Evolutionary conservation across 2,888 invertebrate species (phyloP).

Genomic region (Drosophila neutralis): DNA sequence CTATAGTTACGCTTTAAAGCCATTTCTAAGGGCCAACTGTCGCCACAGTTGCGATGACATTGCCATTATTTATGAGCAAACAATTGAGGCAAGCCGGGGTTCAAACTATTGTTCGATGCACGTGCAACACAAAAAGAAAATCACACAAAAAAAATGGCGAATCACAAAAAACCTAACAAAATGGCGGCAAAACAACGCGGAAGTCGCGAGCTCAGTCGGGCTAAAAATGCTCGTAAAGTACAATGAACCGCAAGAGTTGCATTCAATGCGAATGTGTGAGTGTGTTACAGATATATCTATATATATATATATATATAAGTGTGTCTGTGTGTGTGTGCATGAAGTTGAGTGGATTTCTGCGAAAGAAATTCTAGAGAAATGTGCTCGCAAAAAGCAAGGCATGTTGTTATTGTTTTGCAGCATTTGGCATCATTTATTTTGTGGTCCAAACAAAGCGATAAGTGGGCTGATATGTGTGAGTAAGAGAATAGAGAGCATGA

Average conservation of each 20-base stretch:
- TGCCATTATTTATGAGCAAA: slow-evolving; percentile 74
- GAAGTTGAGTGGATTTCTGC: slow-evolving; percentile 69
- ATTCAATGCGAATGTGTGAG: slow-evolving; percentile 39
- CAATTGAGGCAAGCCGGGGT: slow-evolving; percentile 63
- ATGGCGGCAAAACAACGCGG: slow-evolving; percentile 72
- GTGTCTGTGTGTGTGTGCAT: slow-evolving; percentile 16
- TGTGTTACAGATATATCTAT: neutral
- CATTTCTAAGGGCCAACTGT: slow-evolving; percentile 61
- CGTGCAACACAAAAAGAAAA: slow-evolving; percentile 51
- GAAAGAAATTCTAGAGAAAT: slow-evolving; percentile 57
- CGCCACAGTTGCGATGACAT: slow-evolving; percentile 58
- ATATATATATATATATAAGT: neutral
- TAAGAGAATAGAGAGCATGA: slow-evolving; percentile 22
- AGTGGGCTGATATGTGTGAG: slow-evolving; percentile 42
- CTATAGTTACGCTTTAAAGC: slow-evolving; percentile 32
- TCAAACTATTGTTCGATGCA: slow-evolving; percentile 68
- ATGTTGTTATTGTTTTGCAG: slow-evolving; percentile 60
- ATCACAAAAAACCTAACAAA: slow-evolving; percentile 64
- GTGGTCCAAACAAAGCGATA: slow-evolving; percentile 51
- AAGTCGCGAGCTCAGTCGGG: slow-evolving; percentile 60
- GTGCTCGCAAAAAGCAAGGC: slow-evolving; percentile 41
- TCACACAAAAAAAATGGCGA: slow-evolving; percentile 17
- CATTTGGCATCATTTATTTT: slow-evolving; percentile 69
- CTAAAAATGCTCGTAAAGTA: slow-evolving; percentile 70
- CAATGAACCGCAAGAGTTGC: slow-evolving; percentile 73